A percentile compares a stretch with the other conserved stretches of the same genome.
Evolutionary conservation across 2,797 vertebrate genomes (phyloP).

Genomic region (Phrynocephalus vlangalii): DNA sequence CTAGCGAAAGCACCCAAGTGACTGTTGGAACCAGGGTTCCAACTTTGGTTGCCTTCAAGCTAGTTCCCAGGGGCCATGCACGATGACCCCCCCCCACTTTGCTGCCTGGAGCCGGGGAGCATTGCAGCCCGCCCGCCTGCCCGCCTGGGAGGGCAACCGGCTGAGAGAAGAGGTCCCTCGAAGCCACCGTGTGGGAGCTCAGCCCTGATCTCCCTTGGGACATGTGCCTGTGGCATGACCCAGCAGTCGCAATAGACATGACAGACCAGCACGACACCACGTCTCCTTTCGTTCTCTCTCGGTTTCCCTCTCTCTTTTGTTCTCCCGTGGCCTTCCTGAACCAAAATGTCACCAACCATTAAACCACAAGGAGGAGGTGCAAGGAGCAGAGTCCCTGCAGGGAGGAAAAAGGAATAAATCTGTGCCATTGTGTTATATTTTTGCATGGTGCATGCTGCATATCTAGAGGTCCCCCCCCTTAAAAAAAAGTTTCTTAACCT

Average conservation of each 20-base stretch:
- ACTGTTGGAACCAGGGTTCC: neutral
- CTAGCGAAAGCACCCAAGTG: neutral
- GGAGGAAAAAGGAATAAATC: neutral
- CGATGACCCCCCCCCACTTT: neutral
- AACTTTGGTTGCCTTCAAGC: neutral
- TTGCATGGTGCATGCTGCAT: neutral
- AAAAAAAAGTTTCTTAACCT: neutral
- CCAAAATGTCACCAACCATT: neutral
- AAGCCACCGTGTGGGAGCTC: neutral
- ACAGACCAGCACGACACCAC: conserved; percentile 33
- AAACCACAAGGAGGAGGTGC: rapidly evolving
- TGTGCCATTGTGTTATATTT: neutral
- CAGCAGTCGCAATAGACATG: neutral
- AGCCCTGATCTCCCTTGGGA: neutral
- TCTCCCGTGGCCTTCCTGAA: conserved; percentile 40
- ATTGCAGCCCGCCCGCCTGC: too few relatives aligned
- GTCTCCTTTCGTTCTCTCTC: neutral
- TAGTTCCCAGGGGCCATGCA: neutral
- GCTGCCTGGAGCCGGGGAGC: neutral
- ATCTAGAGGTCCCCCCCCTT: neutral
- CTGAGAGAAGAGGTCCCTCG: neutral
- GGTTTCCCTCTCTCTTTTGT: rapidly evolving
- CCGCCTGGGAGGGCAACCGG: neutral
- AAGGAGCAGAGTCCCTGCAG: neutral
- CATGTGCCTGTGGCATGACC: rapidly evolving